Percentiles rank a stretch among this genome's conserved stretches.
phyloP scores from a whole-genome alignment of 2,797 vertebrate genomes.

The Myotis pilosus region DNA sequence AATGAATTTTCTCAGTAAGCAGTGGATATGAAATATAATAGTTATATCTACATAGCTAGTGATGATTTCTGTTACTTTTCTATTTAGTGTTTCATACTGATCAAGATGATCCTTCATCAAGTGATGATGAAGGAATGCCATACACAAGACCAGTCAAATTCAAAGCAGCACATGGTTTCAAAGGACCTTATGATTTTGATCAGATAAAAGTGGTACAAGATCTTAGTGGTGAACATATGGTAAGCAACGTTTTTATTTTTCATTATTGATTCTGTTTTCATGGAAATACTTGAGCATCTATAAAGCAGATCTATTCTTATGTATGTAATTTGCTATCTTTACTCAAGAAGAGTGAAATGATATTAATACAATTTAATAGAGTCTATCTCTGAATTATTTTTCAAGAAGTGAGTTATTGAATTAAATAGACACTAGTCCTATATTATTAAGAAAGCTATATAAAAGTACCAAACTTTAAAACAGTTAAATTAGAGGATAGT shows the following conservation, averaged over 20 bases:
- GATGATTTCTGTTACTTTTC: conserved; percentile 63
- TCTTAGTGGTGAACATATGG: conserved; percentile 98
- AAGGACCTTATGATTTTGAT: conserved; percentile 99
- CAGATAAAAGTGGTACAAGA: conserved; percentile 98
- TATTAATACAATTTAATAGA: conserved; percentile 26
- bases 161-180: conserved; percentile 98
- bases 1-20: conserved; percentile 6
- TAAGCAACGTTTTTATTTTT: conserved; percentile 79
- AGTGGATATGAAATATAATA: conserved; percentile 4
- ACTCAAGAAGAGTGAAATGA: conserved; percentile 32
- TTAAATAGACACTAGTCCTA: conserved; percentile 25
- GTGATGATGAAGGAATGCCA: conserved; percentile 99
- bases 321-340: conserved; percentile 5
- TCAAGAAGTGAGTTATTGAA: conserved; percentile 22
- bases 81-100: conserved; percentile 96
- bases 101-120: conserved; percentile 97
- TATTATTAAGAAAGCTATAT: conserved; percentile 43
- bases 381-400: conserved; percentile 39
- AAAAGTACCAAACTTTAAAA: conserved; percentile 20
- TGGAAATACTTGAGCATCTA: conserved; percentile 33
- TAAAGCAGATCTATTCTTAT: conserved; percentile 35
- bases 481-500: neutral
- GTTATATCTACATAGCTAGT: conserved; percentile 21
- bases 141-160: conserved; percentile 98
- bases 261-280: conserved; percentile 42